Percentiles rank a stretch among this genome's conserved stretches.
Conservation (phyloP, 2,113 vertebrate genomes). For the Siphamia tubifer region DNA sequence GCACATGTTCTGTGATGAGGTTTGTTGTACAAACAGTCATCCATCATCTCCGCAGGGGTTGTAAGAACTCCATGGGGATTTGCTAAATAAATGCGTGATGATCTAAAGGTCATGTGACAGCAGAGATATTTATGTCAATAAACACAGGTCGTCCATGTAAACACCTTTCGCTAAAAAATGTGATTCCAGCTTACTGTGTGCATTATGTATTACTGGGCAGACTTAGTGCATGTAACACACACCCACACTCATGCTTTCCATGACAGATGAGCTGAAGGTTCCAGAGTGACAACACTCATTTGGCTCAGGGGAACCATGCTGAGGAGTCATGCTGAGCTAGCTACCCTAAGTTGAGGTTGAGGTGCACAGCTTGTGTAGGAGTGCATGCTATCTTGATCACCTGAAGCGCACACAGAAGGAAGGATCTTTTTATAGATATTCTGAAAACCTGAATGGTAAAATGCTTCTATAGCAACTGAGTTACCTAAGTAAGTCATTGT, state of each 20-base stretch:
- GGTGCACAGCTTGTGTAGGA: background rate
- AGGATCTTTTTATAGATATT: too few species aligned
- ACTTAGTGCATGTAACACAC: background rate
- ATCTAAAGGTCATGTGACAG: constrained; percentile 55
- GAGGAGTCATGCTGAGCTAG: constrained; percentile 26
- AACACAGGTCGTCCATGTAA: constrained; percentile 1
- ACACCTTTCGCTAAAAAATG: constrained; percentile 3
- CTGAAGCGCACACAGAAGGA: background rate
- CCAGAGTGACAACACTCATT: background rate
- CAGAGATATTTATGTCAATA: constrained; percentile 31
- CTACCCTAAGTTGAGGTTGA: constrained; percentile 14
- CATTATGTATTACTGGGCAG: background rate
- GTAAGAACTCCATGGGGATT: constrained; percentile 3
- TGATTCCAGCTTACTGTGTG: background rate
- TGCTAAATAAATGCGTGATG: constrained; percentile 38
- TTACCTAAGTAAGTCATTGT: too few species aligned
- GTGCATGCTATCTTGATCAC: constrained; percentile 1
- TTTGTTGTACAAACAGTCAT: constrained; percentile 25
- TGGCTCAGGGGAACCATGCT: constrained; percentile 6
- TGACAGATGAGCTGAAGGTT: background rate
- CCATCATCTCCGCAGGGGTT: constrained; percentile 7
- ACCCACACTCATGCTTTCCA: background rate
- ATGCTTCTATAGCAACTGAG: too few species aligned
- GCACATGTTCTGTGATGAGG: constrained; percentile 12
- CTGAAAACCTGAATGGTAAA: too few species aligned